Evolutionary conservation across 2,113 vertebrate genomes (phyloP).

Genomic region (Phrynocephalus versicolor): DNA sequence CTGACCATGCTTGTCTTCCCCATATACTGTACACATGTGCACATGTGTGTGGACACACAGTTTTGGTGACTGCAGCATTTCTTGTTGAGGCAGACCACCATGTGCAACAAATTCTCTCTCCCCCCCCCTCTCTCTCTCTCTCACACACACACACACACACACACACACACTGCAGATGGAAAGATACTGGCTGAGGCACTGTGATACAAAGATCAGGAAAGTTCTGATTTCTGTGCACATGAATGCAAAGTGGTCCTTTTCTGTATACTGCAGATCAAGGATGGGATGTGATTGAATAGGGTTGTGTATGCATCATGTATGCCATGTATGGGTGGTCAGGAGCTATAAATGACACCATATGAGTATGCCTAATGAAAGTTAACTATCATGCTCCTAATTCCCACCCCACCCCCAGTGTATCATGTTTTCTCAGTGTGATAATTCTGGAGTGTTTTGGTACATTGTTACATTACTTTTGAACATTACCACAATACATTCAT

Average conservation of each 20-base stretch:
- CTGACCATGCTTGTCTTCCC: too few relatives aligned
- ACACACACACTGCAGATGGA: not conserved
- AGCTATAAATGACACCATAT: not conserved
- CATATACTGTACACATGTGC: too few relatives aligned
- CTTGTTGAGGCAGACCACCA: not conserved
- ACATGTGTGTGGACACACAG: not conserved
- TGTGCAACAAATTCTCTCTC: too few relatives aligned
- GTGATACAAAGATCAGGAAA: not conserved
- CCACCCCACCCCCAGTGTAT: not conserved
- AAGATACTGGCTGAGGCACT: not conserved
- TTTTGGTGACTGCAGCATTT: not conserved
- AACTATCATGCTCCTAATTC: not conserved
- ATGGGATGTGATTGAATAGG: not conserved
- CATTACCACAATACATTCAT: not conserved
- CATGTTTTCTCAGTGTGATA: not conserved
- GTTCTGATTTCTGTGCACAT: not conserved
- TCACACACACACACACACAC: too few relatives aligned
- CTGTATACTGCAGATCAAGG: not conserved
- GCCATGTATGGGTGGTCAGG: too few relatives aligned
- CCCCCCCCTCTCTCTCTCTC: too few relatives aligned
- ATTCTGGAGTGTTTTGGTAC: not conserved
- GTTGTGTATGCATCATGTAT: not conserved
- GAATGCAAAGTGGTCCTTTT: not conserved
- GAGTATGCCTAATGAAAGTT: not conserved
- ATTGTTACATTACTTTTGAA: slow-evolving; percentile 13